phyloP scores from a whole-genome alignment of 2,797 vertebrate genomes.

The Melanotaenia pygmaea region DNA sequence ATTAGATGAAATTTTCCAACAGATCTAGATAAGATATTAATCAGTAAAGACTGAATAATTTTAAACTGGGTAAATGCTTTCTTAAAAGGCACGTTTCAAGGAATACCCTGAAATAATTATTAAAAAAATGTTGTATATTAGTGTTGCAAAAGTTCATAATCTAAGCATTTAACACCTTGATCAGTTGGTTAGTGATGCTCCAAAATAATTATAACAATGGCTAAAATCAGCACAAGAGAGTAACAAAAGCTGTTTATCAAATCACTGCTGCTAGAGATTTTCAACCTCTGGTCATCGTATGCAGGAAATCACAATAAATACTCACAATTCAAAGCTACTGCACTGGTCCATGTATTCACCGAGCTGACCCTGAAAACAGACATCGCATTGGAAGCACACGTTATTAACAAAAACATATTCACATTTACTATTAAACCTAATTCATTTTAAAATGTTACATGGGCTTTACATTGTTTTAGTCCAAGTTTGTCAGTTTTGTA shows the following conservation, averaged over 20 bases:
- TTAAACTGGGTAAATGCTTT: not conserved
- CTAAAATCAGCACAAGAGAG: not conserved
- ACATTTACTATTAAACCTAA: not conserved
- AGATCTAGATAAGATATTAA: not conserved
- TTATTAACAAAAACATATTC: not conserved
- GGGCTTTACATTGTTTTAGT: not conserved
- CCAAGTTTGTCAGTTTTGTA: not conserved
- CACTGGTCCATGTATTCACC: slow-evolving; percentile 95
- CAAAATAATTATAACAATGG: not conserved
- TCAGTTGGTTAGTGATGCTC: not conserved
- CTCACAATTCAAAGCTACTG: slow-evolving; percentile 95
- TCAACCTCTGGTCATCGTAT: not conserved
- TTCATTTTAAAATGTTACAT: not conserved
- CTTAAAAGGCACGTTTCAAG: not conserved
- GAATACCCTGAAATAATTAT: not conserved
- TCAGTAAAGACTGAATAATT: not conserved
- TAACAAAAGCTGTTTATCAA: not conserved
- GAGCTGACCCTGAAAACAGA: slow-evolving; percentile 84
- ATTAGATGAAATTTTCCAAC: not conserved
- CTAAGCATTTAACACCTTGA: not conserved
- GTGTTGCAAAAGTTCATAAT: not conserved
- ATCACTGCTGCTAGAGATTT: not conserved
- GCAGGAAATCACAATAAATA: slow-evolving; percentile 52
- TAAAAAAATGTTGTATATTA: not conserved
- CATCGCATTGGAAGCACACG: slow-evolving; percentile 13